Evolutionary conservation across 1,140 invertebrate genomes (phyloP).

Genomic region (Pogonognathellus flavescens): DNA sequence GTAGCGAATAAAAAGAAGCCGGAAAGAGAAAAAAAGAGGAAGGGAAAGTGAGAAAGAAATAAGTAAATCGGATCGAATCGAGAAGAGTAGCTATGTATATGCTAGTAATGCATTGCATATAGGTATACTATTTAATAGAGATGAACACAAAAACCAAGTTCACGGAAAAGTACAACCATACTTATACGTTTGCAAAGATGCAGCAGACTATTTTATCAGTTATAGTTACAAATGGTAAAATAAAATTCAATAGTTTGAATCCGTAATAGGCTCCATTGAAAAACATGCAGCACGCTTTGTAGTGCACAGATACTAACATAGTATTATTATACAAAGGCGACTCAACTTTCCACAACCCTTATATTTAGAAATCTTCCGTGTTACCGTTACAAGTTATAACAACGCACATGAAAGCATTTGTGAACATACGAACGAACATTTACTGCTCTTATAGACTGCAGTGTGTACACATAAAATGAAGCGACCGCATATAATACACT

Average conservation of each 20-base stretch:
- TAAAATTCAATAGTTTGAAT: too few species aligned
- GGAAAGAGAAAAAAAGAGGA: constrained; percentile 40
- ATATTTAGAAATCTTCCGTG: too few species aligned
- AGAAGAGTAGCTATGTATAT: neutral
- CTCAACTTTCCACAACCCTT: too few species aligned
- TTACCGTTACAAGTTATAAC: neutral
- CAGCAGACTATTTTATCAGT: too few species aligned
- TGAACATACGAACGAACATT: neutral
- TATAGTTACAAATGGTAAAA: too few species aligned
- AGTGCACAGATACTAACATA: too few species aligned
- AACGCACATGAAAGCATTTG: neutral
- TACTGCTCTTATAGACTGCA: neutral
- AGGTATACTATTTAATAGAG: neutral
- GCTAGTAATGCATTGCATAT: neutral
- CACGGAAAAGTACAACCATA: too few species aligned
- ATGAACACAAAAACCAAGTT: neutral
- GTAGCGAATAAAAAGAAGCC: constrained; percentile 36
- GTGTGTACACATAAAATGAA: neutral
- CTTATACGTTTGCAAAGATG: too few species aligned
- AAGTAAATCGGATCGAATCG: constrained; percentile 49
- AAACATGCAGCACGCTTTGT: too few species aligned
- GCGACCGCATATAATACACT: constrained; percentile 10
- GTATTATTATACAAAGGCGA: too few species aligned
- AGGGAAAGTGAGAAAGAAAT: constrained; percentile 23
- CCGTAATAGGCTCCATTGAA: too few species aligned